Evolutionary conservation across 1,140 invertebrate genomes (phyloP), one percentile per base, ranked within the genome.

Genomic region (Stenopsyche tienmushanensis): DNA sequence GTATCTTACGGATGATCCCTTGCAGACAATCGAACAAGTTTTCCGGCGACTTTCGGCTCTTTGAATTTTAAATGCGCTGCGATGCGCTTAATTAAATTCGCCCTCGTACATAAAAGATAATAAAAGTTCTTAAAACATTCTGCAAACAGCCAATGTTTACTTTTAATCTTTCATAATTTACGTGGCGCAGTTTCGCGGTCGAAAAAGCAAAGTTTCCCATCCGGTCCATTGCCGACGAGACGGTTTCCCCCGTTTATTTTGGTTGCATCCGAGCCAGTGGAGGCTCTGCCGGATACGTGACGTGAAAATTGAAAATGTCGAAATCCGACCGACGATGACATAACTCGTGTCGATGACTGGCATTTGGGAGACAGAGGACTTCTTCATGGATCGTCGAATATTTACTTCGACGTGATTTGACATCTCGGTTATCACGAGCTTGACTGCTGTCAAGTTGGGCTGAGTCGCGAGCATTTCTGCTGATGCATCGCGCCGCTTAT

Each of bases 301-400:
- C 53, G 53, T 7, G 50, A 53, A 53, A 53, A 53, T 53, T 53
- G 50, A 53, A 53, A 53, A 53, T 53, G 50, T 25, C 53, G n/a
- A 15, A 41, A 25, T 15, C 26, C 25, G 3, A 3, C 50, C 50
- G 50, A 25, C 50, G 50, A 29, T 49, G 45, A 49, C 45, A 21
- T 53, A 53, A 25, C 26, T 53, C 25, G 8, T 15, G 50, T 25
- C 29, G 13, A 34, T n/a, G 50, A 53, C 24, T 25, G 50, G 25
- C 3, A 17, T 9, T 15, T 9, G 3, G 18, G 7, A 52, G 49
- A 8, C 8, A 7, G 49, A 47, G 17, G 52, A 20, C 25, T 29
- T 24, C 18, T 26, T 21, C 20, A 54, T 24, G 52, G 23, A 54
- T 25, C 20, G 52, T 29, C 52, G 52, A 49, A 49, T 13, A 49